Base-by-base conservation (phyloP, 2,797 vertebrate species). In the Microcaecilia unicolor region DNA sequence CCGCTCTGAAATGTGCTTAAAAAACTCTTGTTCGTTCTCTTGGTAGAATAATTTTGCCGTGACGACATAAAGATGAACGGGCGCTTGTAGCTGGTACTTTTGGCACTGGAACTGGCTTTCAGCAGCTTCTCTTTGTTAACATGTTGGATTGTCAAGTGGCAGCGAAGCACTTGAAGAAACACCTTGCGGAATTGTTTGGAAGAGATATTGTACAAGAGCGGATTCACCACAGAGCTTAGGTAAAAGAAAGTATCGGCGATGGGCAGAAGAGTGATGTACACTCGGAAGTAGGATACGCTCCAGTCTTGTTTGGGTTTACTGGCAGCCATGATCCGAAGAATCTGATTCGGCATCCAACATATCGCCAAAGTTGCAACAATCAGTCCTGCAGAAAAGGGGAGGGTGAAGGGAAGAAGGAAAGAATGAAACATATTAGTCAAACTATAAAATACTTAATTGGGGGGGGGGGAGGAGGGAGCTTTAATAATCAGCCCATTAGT, bases 261-360 rank as follows among this genome's bases (percentile, higher is more conserved):
- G 1, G 87, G 92, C 3, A 92, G 82, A 8, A 98, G 84, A 14
- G 5, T 63, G 44, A 90, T 37, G 28, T 91, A 97, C 0, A 48
- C 76, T 11, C 2, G 51, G 70, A 97, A 91, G 71, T 86, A 99
- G 4, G 48, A 1, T 2, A 7, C 0, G 0, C 85, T 88, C 96
- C 95, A 99, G 18, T 49, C 19, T 2, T 80, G 76, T 55, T 96
- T 97, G 5, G 88, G 87, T 10, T 68, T 44, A 1, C 83, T 68
- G 0, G 90, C 95, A 6, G 83, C 71, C 94, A 98, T 92, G 18
- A 99, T 74, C 21, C 90, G 86, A 2, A 84, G 82, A 3, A 90
- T 66, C 78, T 99, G 95, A 71, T 88, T 90, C 5, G 95, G 95
- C 66, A 93, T 76, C 94, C 95, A 99, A 64, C 90, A 99, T 1